Evolutionary conservation across 2,888 invertebrate species (phyloP).

Genomic region (Rotaria magnacalcarata): DNA sequence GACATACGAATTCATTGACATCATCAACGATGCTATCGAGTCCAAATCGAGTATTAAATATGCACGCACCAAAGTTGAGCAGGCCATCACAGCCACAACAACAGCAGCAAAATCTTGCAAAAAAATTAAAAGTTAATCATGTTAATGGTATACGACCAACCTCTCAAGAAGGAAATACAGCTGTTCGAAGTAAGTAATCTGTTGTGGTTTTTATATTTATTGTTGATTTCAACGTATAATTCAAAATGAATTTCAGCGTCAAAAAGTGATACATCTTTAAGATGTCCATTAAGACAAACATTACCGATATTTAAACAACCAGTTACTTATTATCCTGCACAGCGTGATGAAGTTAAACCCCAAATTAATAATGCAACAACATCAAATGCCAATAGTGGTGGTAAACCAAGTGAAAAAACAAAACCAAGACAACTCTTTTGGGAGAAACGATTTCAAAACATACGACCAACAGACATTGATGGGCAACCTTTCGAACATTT

Average conservation of each 20-base stretch:
- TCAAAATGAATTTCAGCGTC: background rate
- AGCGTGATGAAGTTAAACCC: conserved; percentile 17
- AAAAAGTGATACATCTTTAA: conserved; percentile 73
- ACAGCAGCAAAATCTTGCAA: background rate
- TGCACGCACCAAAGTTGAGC: background rate
- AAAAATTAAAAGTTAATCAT: conserved; percentile 29
- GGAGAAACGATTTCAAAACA: conserved; percentile 68
- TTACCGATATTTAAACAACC: conserved; percentile 98
- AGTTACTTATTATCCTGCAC: conserved; percentile 66
- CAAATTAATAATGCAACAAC: background rate
- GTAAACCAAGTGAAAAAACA: conserved; percentile 73
- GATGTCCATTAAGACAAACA: conserved; percentile 90
- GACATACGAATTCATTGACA: background rate
- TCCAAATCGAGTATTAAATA: conserved; percentile 27
- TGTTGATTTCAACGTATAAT: no score
- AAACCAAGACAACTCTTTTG: conserved; percentile 68
- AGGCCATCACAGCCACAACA: background rate
- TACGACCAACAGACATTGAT: conserved; percentile 75
- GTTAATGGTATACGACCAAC: conserved; percentile 20
- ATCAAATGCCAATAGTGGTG: background rate
- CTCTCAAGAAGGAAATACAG: background rate
- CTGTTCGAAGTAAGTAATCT: background rate
- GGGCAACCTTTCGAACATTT: conserved; percentile 72
- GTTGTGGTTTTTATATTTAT: background rate
- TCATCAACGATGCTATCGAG: background rate